Conservation (phyloP, 2,113 vertebrate species). For the Sterna hirundo region DNA sequence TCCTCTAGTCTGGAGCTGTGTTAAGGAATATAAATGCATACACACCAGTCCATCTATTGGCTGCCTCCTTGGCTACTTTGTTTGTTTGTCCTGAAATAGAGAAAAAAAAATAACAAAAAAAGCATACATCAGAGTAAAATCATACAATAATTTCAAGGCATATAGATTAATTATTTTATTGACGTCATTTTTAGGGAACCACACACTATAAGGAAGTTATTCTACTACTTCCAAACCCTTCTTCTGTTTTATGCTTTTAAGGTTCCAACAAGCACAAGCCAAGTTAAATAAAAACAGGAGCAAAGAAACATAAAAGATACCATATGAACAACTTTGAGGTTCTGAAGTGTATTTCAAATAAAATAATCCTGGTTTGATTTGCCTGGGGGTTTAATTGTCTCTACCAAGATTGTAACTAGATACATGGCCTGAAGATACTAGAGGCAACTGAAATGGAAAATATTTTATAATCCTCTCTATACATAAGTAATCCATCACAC, state of each 20-base stretch:
- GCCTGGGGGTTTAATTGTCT: not conserved
- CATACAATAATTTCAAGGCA: not conserved
- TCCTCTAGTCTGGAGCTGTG: not conserved
- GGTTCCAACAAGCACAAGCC: not conserved
- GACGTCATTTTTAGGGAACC: not conserved
- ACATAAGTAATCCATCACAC: not conserved
- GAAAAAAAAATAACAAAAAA: not conserved
- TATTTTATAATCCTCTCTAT: not conserved
- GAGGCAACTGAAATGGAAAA: not conserved
- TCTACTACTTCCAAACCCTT: not conserved
- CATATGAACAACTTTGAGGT: not conserved
- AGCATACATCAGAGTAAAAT: not conserved
- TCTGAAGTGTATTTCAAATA: not conserved
- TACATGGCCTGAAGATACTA: not conserved
- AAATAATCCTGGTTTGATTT: not conserved
- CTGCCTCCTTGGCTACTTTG: constrained; percentile 89
- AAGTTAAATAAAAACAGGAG: not conserved
- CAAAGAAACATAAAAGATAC: not conserved
- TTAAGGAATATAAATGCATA: constrained; percentile 7
- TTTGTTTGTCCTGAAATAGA: constrained; percentile 85
- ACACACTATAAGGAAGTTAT: not conserved
- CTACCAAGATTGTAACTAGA: not conserved
- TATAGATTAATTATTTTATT: not conserved
- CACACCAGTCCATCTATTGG: constrained; percentile 96
- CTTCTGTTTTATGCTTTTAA: not conserved